Percentiles rank a stretch among this genome's conserved stretches.
Conservation (phyloP, 2,797 vertebrate genomes). For the Valencia hispanica region DNA sequence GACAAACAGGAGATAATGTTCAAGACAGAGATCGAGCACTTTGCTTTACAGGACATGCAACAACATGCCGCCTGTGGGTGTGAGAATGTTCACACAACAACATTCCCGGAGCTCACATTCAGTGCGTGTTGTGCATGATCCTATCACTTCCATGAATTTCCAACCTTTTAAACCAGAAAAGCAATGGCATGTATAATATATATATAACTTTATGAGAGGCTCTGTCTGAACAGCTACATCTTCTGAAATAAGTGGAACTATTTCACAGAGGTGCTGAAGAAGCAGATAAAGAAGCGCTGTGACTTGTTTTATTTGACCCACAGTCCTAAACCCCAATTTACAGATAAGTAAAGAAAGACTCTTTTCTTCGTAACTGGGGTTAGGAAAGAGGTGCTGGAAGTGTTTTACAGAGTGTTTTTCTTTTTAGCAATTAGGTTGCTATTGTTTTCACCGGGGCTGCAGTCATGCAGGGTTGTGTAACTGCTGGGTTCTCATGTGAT, state of each 20-base stretch:
- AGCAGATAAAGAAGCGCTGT: background rate
- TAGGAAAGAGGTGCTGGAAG: constrained; percentile 5
- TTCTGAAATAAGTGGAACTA: constrained; percentile 5
- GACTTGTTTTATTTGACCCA: background rate
- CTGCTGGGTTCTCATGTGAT: constrained; percentile 46
- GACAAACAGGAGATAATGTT: constrained; percentile 68
- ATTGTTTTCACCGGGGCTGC: background rate
- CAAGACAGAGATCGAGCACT: constrained; percentile 52
- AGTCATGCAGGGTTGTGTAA: constrained; percentile 49
- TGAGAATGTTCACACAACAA: constrained; percentile 53
- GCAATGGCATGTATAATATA: background rate
- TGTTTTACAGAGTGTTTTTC: background rate
- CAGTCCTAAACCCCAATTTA: constrained; percentile 28
- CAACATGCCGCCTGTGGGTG: constrained; percentile 65
- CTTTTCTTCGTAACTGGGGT: background rate
- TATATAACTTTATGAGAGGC: background rate
- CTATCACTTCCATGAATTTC: constrained; percentile 3
- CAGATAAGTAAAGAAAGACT: too few species aligned
- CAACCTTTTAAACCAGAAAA: background rate
- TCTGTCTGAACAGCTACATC: background rate
- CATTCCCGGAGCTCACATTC: constrained; percentile 7
- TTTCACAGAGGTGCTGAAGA: constrained; percentile 1
- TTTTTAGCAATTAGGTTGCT: background rate
- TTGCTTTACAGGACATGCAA: constrained; percentile 47
- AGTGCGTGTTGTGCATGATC: background rate